phyloP scores from a whole-genome alignment of 2,888 invertebrate genomes.

The Ennomos quercinarius region DNA sequence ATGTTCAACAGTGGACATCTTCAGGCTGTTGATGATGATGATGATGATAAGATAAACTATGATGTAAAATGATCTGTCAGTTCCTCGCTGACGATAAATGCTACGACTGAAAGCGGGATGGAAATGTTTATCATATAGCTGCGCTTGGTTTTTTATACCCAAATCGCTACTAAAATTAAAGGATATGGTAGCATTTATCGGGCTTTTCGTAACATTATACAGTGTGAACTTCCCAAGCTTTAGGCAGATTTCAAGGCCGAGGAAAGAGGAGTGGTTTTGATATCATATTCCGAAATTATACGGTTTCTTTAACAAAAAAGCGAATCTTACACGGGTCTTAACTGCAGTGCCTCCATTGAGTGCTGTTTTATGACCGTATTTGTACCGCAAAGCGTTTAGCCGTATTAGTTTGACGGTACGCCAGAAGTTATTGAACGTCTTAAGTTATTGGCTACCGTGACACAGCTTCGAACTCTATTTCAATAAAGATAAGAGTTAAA shows the following conservation, averaged over 20 bases:
- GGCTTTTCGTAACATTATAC: constrained; percentile 66
- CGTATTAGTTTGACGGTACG: constrained; percentile 54
- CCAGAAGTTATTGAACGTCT: constrained; percentile 16
- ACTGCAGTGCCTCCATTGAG: constrained; percentile 46
- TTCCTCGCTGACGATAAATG: too few relatives aligned
- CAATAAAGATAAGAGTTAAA: constrained; percentile 8
- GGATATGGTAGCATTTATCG: constrained; percentile 54
- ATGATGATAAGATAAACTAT: too few relatives aligned
- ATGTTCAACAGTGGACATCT: too few relatives aligned
- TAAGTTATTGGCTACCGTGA: constrained; percentile 26
- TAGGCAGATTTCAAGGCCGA: constrained; percentile 57
- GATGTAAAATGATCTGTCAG: too few relatives aligned
- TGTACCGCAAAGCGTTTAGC: constrained; percentile 66
- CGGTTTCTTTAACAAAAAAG: constrained; percentile 56
- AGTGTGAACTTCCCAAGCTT: constrained; percentile 45
- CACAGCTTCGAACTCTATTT: constrained; percentile 11
- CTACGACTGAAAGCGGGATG: too few relatives aligned
- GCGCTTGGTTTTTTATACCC: too few relatives aligned
- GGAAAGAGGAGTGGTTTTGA: constrained; percentile 59
- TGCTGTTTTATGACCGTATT: constrained; percentile 67
- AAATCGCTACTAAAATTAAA: not conserved
- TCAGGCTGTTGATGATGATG: too few relatives aligned
- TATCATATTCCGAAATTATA: constrained; percentile 54
- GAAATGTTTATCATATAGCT: too few relatives aligned
- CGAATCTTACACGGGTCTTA: constrained; percentile 8